These are phyloP conservation scores for Lithobates sylvaticus DNA, from an alignment of 2,797 vertebrate species.

Conservation along the genomic window DNA sequence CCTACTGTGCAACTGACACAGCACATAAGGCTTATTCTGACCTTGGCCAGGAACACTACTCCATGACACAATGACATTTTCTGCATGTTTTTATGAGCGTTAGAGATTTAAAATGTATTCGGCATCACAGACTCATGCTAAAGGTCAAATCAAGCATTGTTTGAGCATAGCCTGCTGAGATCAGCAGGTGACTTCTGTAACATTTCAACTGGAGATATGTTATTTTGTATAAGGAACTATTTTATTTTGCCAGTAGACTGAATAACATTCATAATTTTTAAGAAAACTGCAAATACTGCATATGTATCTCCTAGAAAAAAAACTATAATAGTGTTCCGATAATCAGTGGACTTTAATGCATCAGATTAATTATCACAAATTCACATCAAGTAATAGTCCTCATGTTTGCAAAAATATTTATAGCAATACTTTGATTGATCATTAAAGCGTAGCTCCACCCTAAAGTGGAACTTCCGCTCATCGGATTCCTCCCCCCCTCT, in stretches of 20 bases:
- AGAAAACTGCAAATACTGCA: not conserved
- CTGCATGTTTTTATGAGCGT: constrained; percentile 37
- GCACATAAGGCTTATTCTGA: constrained; percentile 35
- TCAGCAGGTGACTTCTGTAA: constrained; percentile 31
- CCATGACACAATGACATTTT: constrained; percentile 47
- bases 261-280: not conserved
- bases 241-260: not conserved
- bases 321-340: not conserved
- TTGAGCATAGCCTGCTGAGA: constrained; percentile 27
- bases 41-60: constrained; percentile 26
- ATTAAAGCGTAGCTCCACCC: too few relatives aligned
- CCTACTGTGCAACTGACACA: constrained; percentile 36
- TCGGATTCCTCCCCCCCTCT: too few relatives aligned
- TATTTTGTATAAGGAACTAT: constrained; percentile 23
- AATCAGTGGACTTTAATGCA: not conserved
- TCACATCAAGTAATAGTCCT: not conserved
- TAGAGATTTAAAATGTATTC: constrained; percentile 43
- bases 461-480: too few relatives aligned
- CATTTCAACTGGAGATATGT: constrained; percentile 13
- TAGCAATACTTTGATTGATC: too few relatives aligned
- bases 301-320: not conserved
- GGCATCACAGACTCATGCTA: constrained; percentile 30
- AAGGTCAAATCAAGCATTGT: constrained; percentile 41
- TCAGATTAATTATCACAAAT: not conserved
- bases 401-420: too few relatives aligned